Conservation (phyloP, 1,140 invertebrate genomes). For the Telenomus remus region DNA sequence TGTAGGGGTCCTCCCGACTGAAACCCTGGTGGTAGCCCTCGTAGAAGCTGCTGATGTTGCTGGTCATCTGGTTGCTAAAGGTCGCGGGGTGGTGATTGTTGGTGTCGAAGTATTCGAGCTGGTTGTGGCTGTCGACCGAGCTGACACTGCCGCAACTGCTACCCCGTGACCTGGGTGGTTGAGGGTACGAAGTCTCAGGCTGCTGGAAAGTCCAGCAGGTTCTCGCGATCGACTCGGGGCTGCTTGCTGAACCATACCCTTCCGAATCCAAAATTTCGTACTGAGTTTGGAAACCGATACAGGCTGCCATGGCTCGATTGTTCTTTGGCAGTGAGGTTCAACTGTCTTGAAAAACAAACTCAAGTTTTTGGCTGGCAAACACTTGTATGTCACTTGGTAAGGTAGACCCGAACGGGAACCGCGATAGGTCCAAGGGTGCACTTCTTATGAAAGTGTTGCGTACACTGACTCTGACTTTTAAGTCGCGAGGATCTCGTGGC, state of each 20-base stretch:
- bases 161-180: slow-evolving; percentile 67
- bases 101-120: slow-evolving; percentile 63
- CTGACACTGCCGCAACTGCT: slow-evolving; percentile 70
- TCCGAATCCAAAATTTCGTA: slow-evolving; percentile 71
- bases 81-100: slow-evolving; percentile 20
- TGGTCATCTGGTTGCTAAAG: slow-evolving; percentile 51
- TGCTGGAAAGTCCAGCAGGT: slow-evolving; percentile 61
- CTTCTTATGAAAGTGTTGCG: slow-evolving; percentile 69
- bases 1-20: slow-evolving; percentile 44
- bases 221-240: slow-evolving; percentile 69
- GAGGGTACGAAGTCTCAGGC: slow-evolving; percentile 63
- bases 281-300: slow-evolving; percentile 64
- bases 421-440: slow-evolving; percentile 45
- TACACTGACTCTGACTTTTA: slow-evolving; percentile 70
- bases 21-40: slow-evolving; percentile 66
- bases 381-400: slow-evolving; percentile 25
- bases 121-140: slow-evolving; percentile 68
- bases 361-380: not conserved
- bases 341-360: not conserved
- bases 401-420: slow-evolving; percentile 4
- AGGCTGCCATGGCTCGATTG: slow-evolving; percentile 62
- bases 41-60: slow-evolving; percentile 67
- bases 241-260: slow-evolving; percentile 71
- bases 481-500: slow-evolving; percentile 68
- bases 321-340: not conserved